These are phyloP conservation scores for Dione vanillae DNA, from an alignment of 2,888 invertebrate genomes.

Conservation along the genomic window DNA sequence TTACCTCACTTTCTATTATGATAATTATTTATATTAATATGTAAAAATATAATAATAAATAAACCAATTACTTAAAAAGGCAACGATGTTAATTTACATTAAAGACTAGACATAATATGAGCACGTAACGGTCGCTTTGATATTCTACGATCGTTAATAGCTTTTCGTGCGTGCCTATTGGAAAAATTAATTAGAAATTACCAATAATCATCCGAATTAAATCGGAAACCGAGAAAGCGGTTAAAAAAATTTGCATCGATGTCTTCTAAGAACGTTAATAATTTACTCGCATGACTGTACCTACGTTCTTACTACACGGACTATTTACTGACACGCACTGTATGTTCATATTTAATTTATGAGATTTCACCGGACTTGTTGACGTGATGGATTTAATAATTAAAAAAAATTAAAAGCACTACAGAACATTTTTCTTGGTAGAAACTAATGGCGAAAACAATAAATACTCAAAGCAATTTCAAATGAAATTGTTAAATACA, in stretches of 20 bases:
- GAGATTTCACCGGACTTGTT: constrained; percentile 50
- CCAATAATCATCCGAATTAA: constrained; percentile 40
- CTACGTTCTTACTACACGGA: constrained; percentile 44
- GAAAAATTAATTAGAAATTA: constrained; percentile 30
- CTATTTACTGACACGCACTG: constrained; percentile 49
- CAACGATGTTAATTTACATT: background rate
- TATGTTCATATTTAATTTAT: constrained; percentile 48
- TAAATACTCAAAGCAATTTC: background rate
- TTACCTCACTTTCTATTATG: too few relatives aligned
- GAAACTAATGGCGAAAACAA: background rate
- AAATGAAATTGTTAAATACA: background rate
- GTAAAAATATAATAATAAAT: too few relatives aligned
- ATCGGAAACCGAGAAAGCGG: constrained; percentile 39
- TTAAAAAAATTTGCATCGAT: constrained; percentile 39
- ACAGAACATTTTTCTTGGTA: constrained; percentile 27
- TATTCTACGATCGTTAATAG: background rate
- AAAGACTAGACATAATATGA: background rate
- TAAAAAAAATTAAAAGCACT: constrained; percentile 36
- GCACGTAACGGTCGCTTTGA: background rate
- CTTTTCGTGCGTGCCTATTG: constrained; percentile 9
- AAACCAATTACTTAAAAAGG: too few relatives aligned
- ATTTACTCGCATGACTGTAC: constrained; percentile 46
- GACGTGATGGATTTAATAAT: constrained; percentile 43
- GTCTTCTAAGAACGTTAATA: constrained; percentile 43
- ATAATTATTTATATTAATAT: too few relatives aligned